Conservation (phyloP, 2,113 vertebrate species). For the Symphodus melops region DNA sequence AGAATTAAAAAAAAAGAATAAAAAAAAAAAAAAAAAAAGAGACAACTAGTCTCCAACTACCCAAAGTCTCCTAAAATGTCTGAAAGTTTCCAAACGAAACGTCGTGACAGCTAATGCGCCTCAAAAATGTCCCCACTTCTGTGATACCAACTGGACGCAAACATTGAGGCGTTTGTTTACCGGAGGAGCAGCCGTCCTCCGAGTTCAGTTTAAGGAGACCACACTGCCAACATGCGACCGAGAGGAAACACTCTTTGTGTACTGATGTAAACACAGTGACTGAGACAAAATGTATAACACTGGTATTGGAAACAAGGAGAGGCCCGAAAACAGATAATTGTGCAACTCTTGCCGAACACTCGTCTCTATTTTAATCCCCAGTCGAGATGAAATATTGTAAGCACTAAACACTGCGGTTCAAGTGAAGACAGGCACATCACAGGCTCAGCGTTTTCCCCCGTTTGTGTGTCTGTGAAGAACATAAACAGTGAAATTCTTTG, state of each 20-base stretch:
- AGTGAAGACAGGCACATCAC: conserved; percentile 31
- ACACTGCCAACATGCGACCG: conserved; percentile 19
- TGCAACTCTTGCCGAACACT: conserved; percentile 46
- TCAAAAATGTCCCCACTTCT: conserved; percentile 1
- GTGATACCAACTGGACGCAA: not conserved
- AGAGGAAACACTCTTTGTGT: conserved; percentile 51
- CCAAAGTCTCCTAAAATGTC: too few species aligned
- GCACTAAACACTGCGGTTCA: conserved; percentile 6
- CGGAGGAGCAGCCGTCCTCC: conserved; percentile 44
- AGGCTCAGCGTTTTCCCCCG: conserved; percentile 2
- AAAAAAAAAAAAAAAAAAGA: too few species aligned
- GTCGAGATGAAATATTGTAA: conserved; percentile 10
- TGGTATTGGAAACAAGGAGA: not conserved
- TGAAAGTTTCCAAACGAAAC: too few species aligned
- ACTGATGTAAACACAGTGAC: conserved; percentile 24
- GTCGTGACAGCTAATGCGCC: not conserved
- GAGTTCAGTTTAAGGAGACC: conserved; percentile 20
- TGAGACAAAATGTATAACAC: not conserved
- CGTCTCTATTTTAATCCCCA: conserved; percentile 30
- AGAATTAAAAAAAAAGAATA: too few species aligned
- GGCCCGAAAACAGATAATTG: conserved; percentile 33
- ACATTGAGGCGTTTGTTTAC: conserved; percentile 54
- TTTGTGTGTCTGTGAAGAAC: conserved; percentile 48
- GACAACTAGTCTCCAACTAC: too few species aligned
- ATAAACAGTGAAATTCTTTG: conserved; percentile 55